A percentile compares a stretch with the other conserved stretches of the same genome.
Evolutionary conservation across 2,888 invertebrate species (phyloP).

Genomic region (Liodrosophila aerea): DNA sequence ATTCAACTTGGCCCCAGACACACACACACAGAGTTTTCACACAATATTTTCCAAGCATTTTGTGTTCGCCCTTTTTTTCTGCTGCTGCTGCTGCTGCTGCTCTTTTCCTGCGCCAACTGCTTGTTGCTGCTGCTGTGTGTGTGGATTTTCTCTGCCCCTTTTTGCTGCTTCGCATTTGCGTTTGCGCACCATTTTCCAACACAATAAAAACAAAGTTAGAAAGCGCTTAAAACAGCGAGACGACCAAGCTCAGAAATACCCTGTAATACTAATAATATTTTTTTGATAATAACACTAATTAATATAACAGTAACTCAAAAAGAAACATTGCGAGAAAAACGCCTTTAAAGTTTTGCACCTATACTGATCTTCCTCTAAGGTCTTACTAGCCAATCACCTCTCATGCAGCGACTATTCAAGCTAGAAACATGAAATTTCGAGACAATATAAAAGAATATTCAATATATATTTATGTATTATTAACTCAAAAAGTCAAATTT

Average conservation of each 20-base stretch:
- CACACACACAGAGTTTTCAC: conserved; percentile 59
- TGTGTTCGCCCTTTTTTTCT: conserved; percentile 49
- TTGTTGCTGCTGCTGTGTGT: conserved; percentile 21
- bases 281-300: no score
- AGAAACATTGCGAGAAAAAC: no score
- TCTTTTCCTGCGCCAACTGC: conserved; percentile 15
- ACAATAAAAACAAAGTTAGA: conserved; percentile 52
- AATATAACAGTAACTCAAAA: no score
- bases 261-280: background rate
- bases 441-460: no score
- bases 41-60: conserved; percentile 70
- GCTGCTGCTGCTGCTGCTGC: conserved; percentile 34
- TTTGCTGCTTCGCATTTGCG: conserved; percentile 69
- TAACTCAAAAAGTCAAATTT: no score
- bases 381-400: no score
- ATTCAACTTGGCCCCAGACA: conserved; percentile 62
- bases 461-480: no score
- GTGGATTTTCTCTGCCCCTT: conserved; percentile 45
- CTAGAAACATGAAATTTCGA: no score
- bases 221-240: background rate
- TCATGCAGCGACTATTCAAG: no score
- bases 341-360: no score
- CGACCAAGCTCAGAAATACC: conserved; percentile 5
- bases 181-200: conserved; percentile 76
- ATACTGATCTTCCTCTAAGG: no score